Conservation (phyloP, 1,140 invertebrate genomes). For the Caerostris darwini region DNA sequence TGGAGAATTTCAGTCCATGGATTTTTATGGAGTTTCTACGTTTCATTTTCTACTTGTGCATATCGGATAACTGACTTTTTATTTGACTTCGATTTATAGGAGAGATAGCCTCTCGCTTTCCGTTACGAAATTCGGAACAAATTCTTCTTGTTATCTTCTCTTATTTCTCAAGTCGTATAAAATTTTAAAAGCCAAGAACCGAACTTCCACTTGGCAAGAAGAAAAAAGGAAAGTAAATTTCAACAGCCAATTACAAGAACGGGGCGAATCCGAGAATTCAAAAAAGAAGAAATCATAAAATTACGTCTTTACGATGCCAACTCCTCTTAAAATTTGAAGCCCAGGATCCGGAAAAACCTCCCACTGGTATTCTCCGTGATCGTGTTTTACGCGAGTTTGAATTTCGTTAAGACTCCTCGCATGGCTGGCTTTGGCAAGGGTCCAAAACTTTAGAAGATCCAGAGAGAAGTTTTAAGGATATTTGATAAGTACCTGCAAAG, state of each 20-base stretch:
- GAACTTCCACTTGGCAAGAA: not conserved
- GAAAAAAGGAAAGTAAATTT: conserved; percentile 26
- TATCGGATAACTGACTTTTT: not conserved
- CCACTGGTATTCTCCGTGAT: conserved; percentile 19
- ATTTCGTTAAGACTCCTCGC: conserved; percentile 29
- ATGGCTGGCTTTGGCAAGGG: conserved; percentile 37
- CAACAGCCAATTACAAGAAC: conserved; percentile 38
- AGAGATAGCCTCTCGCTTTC: not conserved
- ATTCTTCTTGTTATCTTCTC: conserved; percentile 15
- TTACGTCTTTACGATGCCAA: conserved; percentile 65
- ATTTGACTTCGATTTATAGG: conserved; percentile 5
- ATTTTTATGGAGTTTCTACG: not conserved
- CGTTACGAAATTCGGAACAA: not conserved
- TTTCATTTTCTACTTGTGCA: not conserved
- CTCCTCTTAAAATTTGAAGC: conserved; percentile 57
- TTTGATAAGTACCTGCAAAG: conserved; percentile 68
- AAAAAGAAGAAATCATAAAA: conserved; percentile 60
- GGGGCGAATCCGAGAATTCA: not conserved
- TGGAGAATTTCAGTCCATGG: not conserved
- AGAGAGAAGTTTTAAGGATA: conserved; percentile 48
- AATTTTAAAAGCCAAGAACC: conserved; percentile 22
- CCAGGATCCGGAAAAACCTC: conserved; percentile 35
- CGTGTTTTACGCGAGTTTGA: conserved; percentile 68
- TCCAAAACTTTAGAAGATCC: conserved; percentile 49
- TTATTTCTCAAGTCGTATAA: conserved; percentile 32